phyloP scores from a whole-genome alignment of 2,888 invertebrate species.

The Drosophila pseudotakahashii region DNA sequence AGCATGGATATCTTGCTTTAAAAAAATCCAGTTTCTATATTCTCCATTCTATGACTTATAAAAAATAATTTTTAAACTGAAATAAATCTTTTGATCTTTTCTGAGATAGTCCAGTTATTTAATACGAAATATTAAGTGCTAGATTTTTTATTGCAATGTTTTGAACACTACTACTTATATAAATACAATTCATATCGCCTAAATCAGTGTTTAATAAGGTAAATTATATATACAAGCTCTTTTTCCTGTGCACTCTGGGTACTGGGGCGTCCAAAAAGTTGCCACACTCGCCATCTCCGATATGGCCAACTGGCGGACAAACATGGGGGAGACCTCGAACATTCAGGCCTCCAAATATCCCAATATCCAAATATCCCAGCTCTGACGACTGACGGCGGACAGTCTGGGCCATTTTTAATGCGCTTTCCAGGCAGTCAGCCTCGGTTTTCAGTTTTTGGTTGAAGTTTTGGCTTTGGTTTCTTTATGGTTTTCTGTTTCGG shows the following conservation, averaged over 20 bases:
- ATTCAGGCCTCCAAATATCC: constrained; percentile 33
- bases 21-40: no score
- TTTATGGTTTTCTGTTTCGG: constrained; percentile 48
- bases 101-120: no score
- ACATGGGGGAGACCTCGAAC: constrained; percentile 48
- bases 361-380: constrained; percentile 27
- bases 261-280: constrained; percentile 39
- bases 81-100: no score
- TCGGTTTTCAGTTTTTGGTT: constrained; percentile 10
- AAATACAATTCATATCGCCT: neutral
- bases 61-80: no score
- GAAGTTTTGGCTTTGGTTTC: constrained; percentile 28
- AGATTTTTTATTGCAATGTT: neutral
- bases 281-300: constrained; percentile 76
- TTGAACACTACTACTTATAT: neutral
- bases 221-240: neutral
- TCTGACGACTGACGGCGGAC: constrained; percentile 50
- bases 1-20: no score
- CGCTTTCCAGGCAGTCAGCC: constrained; percentile 64
- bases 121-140: no score
- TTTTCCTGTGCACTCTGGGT: constrained; percentile 19
- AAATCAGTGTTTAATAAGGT: neutral
- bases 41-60: no score
- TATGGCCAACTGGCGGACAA: constrained; percentile 66
- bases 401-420: constrained; percentile 76